phyloP scores from a whole-genome alignment of 2,113 vertebrate species.

The Chitala chitala region DNA sequence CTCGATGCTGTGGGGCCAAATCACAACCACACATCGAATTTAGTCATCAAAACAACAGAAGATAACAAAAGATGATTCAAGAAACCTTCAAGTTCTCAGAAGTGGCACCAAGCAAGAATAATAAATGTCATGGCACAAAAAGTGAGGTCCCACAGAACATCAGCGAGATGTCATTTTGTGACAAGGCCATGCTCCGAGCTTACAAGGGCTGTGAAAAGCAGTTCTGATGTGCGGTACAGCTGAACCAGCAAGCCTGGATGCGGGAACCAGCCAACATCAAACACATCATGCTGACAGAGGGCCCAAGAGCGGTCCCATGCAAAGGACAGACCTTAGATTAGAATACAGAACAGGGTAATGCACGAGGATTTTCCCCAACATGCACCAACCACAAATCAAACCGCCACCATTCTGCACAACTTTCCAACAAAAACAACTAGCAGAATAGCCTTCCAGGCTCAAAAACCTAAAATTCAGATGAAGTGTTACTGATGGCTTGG shows the following conservation, averaged over 20 bases:
- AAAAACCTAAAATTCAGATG: constrained; percentile 18
- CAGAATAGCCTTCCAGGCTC: too few species aligned
- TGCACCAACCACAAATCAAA: neutral
- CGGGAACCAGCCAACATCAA: too few species aligned
- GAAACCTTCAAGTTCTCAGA: neutral
- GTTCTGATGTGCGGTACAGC: too few species aligned
- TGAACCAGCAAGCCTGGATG: too few species aligned
- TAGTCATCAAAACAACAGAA: constrained; percentile 6
- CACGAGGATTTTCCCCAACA: neutral
- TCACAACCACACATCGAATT: too few species aligned
- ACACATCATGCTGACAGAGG: too few species aligned
- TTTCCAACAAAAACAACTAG: neutral
- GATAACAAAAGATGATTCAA: neutral
- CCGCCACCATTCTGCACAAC: neutral
- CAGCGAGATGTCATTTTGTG: neutral
- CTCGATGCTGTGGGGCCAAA: too few species aligned
- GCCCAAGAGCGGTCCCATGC: neutral
- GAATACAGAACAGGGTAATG: neutral
- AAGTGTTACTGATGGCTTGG: neutral
- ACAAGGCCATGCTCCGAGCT: too few species aligned
- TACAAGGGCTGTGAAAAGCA: too few species aligned
- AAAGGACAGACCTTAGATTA: neutral
- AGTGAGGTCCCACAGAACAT: neutral
- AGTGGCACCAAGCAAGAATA: neutral
- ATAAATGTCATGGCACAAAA: neutral